A percentile compares a stretch with the other conserved stretches of the same genome.
Conservation (phyloP, 1,140 invertebrate genomes). For the Grapholita molesta region DNA sequence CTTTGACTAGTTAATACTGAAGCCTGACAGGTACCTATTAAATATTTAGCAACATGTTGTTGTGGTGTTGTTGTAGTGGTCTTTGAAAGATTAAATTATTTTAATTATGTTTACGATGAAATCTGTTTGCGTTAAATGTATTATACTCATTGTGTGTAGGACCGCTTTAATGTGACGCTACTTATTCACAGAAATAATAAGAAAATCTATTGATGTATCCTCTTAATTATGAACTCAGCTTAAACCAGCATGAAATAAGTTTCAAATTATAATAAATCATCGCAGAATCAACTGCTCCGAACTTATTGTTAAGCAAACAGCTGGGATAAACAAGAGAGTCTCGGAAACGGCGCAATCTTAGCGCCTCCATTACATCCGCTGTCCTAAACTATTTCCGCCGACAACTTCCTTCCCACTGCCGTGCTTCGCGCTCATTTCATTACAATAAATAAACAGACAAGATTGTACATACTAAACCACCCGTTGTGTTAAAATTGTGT, state of each 20-base stretch:
- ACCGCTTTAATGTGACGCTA: no score
- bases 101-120: no score
- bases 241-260: neutral
- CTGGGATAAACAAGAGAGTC: slow-evolving; percentile 17
- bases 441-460: slow-evolving; percentile 1
- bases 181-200: no score
- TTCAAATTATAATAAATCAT: neutral
- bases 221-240: neutral
- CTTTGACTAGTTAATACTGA: no score
- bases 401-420: slow-evolving; percentile 23
- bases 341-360: slow-evolving; percentile 24
- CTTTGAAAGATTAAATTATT: no score
- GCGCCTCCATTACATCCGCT: slow-evolving; percentile 24
- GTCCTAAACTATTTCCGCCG: slow-evolving; percentile 28
- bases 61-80: no score
- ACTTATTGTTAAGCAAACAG: neutral
- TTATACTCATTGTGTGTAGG: no score
- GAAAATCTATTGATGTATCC: no score
- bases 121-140: no score
- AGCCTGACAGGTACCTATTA: no score
- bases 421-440: slow-evolving; percentile 20
- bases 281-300: neutral
- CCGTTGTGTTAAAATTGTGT: neutral
- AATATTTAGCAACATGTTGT: no score
- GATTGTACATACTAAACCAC: neutral